A percentile compares a stretch with the other conserved stretches of the same genome.
Conservation (phyloP, 2,797 vertebrate species). For the Galagoides demidoff region DNA sequence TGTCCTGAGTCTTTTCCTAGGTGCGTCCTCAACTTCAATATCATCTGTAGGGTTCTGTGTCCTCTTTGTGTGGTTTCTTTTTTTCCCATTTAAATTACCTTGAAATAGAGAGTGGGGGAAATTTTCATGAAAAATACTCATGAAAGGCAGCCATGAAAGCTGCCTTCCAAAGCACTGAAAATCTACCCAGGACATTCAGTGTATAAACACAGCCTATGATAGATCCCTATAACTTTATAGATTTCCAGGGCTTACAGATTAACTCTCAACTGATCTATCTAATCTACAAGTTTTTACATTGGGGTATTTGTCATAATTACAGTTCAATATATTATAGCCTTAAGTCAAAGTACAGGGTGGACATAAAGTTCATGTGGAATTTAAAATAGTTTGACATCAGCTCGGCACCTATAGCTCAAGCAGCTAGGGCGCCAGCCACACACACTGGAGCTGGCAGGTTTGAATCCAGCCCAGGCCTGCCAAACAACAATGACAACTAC, state of each 20-base stretch:
- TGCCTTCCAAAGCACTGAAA: slow-evolving; percentile 73
- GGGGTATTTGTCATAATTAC: neutral
- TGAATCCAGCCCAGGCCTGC: too few species aligned
- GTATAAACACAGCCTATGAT: neutral
- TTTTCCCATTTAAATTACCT: slow-evolving; percentile 89
- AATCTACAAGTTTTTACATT: neutral
- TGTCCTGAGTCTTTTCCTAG: slow-evolving; percentile 89
- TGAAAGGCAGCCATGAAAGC: slow-evolving; percentile 67
- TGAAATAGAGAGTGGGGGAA: slow-evolving; percentile 82
- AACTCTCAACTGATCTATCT: neutral
- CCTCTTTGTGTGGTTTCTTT: slow-evolving; percentile 88
- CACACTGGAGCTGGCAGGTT: too few species aligned
- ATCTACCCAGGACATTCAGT: slow-evolving; percentile 15
- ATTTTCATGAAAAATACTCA: slow-evolving; percentile 83
- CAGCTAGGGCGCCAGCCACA: too few species aligned
- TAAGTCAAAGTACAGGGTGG: neutral
- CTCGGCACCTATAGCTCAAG: too few species aligned
- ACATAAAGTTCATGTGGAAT: too few species aligned
- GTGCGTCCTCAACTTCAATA: slow-evolving; percentile 84
- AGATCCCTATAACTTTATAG: neutral
- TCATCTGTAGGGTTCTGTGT: slow-evolving; percentile 86
- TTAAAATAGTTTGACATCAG: too few species aligned
- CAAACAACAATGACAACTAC: too few species aligned
- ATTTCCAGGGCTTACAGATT: neutral
- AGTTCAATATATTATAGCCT: neutral